Evolutionary conservation across 1,140 invertebrate genomes (phyloP).

Genomic region (Papilio polytes): DNA sequence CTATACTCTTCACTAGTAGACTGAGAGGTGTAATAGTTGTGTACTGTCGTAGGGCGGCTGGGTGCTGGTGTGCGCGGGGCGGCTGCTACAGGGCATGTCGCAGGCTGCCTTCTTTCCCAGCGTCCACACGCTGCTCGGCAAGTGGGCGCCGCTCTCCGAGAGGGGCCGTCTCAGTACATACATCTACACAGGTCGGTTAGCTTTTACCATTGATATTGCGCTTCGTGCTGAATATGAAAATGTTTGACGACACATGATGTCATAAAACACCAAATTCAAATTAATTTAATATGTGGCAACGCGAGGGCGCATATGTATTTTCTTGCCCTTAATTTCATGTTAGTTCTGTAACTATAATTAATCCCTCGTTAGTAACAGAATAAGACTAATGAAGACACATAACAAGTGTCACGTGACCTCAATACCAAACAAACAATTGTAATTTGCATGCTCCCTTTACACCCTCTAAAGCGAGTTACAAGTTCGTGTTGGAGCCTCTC

Average conservation of each 20-base stretch:
- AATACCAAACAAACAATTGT: constrained; percentile 6
- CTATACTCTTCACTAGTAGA: neutral
- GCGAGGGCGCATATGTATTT: neutral
- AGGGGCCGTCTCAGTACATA: constrained; percentile 63
- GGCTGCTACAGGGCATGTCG: constrained; percentile 89
- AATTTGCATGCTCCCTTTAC: constrained; percentile 4
- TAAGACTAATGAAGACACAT: neutral
- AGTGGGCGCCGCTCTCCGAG: constrained; percentile 86
- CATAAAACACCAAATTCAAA: neutral
- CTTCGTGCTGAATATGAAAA: neutral
- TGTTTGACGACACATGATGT: neutral
- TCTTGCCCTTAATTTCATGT: neutral
- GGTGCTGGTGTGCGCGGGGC: constrained; percentile 83
- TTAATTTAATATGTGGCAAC: neutral
- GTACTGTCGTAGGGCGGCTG: constrained; percentile 77
- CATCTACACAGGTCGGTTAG: constrained; percentile 61
- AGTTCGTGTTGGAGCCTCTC: neutral
- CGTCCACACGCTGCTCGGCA: constrained; percentile 90
- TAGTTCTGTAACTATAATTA: neutral
- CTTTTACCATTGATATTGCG: neutral
- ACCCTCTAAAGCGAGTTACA: constrained; percentile 17
- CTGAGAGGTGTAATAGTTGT: neutral
- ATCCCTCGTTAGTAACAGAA: neutral
- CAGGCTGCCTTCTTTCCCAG: constrained; percentile 91
- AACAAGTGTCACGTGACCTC: neutral